Evolutionary conservation across 2,888 invertebrate genomes (phyloP).

Genomic region (Germaria angustata): DNA sequence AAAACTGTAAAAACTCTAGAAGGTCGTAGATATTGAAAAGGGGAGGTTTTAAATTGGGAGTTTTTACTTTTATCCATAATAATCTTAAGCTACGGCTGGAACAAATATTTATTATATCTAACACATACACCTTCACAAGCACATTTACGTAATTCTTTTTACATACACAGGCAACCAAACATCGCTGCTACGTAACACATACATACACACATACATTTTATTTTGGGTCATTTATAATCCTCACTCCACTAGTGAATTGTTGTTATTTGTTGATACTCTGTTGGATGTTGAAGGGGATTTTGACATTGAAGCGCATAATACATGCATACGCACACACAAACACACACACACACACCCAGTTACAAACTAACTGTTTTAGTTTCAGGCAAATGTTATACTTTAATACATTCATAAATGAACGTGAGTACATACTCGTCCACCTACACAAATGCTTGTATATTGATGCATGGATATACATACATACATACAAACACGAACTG

Average conservation of each 20-base stretch:
- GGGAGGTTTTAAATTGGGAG: slow-evolving; percentile 64
- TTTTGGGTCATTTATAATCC: slow-evolving; percentile 70
- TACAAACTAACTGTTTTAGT: neutral
- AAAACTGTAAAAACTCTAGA: neutral
- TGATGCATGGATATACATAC: too few species aligned
- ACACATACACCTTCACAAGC: neutral
- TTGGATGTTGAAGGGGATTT: slow-evolving; percentile 46
- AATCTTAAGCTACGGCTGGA: slow-evolving; percentile 57
- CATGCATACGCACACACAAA: neutral
- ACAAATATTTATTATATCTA: neutral
- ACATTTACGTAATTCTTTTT: neutral
- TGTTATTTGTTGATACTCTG: slow-evolving; percentile 48
- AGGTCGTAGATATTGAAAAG: slow-evolving; percentile 33
- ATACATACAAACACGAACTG: neutral
- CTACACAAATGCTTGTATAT: too few species aligned
- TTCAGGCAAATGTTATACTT: neutral
- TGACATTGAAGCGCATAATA: slow-evolving; percentile 39
- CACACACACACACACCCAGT: neutral
- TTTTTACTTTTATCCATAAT: slow-evolving; percentile 65
- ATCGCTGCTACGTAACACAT: neutral
- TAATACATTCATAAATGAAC: neutral
- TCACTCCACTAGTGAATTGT: slow-evolving; percentile 61
- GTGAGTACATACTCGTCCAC: neutral
- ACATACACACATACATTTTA: slow-evolving; percentile 32
- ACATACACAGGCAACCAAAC: neutral